phyloP scores from a whole-genome alignment of 2,113 vertebrate genomes.

The Halcyon senegalensis region DNA sequence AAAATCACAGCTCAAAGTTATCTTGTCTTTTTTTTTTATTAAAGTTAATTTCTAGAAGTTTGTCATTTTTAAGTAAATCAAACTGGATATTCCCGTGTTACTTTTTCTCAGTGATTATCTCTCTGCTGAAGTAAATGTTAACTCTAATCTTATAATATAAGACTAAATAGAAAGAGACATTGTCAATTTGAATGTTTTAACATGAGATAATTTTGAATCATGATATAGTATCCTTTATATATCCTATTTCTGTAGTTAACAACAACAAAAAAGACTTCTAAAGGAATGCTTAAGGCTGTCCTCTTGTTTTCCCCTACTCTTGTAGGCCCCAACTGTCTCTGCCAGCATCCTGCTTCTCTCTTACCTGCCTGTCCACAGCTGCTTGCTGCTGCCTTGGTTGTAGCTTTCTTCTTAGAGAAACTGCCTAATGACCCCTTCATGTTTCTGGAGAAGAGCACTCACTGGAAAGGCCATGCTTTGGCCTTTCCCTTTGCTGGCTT shows the following conservation, averaged over 20 bases:
- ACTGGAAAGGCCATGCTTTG: background rate
- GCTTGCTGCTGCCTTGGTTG: background rate
- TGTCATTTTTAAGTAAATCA: slow-evolving; percentile 41
- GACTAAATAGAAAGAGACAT: background rate
- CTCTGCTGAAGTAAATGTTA: background rate
- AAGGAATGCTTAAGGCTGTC: background rate
- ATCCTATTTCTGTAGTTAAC: background rate
- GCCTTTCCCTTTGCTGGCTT: background rate
- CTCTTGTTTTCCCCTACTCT: background rate
- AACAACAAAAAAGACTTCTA: background rate
- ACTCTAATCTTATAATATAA: background rate
- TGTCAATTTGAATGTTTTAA: slow-evolving; percentile 33
- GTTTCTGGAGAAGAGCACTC: background rate
- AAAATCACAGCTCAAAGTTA: background rate
- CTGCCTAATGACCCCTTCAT: background rate
- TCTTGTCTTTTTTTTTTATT: background rate
- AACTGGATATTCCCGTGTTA: background rate
- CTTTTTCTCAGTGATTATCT: background rate
- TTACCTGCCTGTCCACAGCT: background rate
- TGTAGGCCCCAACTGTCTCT: background rate
- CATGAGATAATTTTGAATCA: background rate
- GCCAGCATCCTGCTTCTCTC: background rate
- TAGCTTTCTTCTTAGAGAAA: background rate
- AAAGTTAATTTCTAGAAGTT: background rate
- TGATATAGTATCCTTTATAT: background rate